Conservation (phyloP, 1,140 invertebrate genomes). For the Nomia melanderi region DNA sequence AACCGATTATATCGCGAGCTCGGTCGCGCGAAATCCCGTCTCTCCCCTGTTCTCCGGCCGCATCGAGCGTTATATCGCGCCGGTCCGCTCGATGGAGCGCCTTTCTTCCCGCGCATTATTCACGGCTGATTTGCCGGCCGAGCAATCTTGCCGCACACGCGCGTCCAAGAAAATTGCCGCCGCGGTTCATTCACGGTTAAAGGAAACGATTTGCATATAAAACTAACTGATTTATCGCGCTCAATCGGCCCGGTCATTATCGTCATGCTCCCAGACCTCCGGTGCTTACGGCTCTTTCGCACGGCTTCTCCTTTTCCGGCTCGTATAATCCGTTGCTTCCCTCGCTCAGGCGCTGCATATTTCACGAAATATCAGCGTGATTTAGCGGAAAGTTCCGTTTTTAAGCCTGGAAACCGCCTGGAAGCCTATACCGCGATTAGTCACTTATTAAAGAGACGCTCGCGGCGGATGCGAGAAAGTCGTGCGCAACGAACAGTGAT, state of each 20-base stretch:
- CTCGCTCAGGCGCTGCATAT: too few relatives aligned
- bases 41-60: neutral
- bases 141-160: slow-evolving; percentile 42
- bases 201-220: slow-evolving; percentile 58
- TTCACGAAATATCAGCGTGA: too few relatives aligned
- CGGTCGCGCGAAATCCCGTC: neutral
- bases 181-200: slow-evolving; percentile 34
- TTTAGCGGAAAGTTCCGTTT: too few relatives aligned
- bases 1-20: slow-evolving; percentile 21
- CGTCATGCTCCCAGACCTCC: neutral
- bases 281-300: neutral
- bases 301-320: neutral
- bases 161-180: slow-evolving; percentile 39
- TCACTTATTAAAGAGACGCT: too few relatives aligned
- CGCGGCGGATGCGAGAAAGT: too few relatives aligned
- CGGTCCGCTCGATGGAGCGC: slow-evolving; percentile 45
- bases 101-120: slow-evolving; percentile 50
- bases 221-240: slow-evolving; percentile 55
- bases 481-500: too few relatives aligned
- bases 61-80: slow-evolving; percentile 26
- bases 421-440: too few relatives aligned
- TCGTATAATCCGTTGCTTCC: neutral
- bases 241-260: slow-evolving; percentile 9
- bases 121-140: slow-evolving; percentile 51
- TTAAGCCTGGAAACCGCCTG: too few relatives aligned